Percentiles rank a stretch among this genome's conserved stretches.
Conservation (phyloP, 2,113 vertebrate genomes). For the Hemiprocne comata region DNA sequence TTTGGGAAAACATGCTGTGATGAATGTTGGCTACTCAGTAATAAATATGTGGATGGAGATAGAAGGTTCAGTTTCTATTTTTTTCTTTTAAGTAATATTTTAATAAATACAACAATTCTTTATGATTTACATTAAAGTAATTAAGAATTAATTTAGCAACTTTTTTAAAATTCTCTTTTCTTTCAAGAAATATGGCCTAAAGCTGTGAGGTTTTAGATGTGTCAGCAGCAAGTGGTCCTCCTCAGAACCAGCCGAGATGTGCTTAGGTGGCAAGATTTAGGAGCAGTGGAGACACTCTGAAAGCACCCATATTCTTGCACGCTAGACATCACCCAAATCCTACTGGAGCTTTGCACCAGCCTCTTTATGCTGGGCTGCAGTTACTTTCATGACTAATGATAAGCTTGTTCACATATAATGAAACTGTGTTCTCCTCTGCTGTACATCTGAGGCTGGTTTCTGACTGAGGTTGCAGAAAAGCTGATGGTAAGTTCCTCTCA, state of each 20-base stretch:
- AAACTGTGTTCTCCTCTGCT: not conserved
- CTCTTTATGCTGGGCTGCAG: not conserved
- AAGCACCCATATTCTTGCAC: not conserved
- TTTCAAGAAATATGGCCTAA: not conserved
- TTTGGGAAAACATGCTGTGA: not conserved
- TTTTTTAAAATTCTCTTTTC: not conserved
- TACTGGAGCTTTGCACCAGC: not conserved
- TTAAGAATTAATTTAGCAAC: not conserved
- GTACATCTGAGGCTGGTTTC: not conserved
- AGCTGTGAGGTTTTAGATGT: not conserved
- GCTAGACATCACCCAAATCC: not conserved
- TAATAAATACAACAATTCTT: not conserved
- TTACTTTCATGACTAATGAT: not conserved
- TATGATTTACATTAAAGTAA: not conserved
- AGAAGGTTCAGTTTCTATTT: not conserved
- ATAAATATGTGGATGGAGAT: rapidly evolving
- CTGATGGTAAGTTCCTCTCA: rapidly evolving
- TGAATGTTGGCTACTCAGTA: not conserved
- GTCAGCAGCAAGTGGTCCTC: not conserved
- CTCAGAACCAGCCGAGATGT: not conserved
- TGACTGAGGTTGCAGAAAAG: not conserved
- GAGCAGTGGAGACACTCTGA: not conserved
- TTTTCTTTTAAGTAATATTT: not conserved
- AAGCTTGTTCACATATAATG: not conserved
- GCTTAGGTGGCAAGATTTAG: not conserved